Conservation (phyloP, 2,888 invertebrate species). For the Phrixothrix hirtus region DNA sequence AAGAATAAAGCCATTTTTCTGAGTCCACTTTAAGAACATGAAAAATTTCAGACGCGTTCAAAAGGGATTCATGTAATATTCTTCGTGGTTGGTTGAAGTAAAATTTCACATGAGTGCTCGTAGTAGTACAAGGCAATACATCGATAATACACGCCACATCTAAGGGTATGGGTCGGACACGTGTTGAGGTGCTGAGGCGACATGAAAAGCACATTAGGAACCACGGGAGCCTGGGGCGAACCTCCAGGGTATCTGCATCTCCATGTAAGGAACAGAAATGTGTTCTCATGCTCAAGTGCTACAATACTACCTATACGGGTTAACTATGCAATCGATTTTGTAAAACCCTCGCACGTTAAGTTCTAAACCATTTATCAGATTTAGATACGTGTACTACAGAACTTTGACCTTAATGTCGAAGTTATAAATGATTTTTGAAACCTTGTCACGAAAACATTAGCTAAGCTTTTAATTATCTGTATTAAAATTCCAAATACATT, state of each 20-base stretch:
- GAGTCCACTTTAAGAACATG: slow-evolving; percentile 12
- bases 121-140: slow-evolving; percentile 54
- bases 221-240: slow-evolving; percentile 43
- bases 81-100: slow-evolving; percentile 52
- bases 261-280: slow-evolving; percentile 49
- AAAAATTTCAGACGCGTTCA: slow-evolving; percentile 34
- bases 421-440: no score
- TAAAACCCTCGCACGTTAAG: neutral
- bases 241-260: slow-evolving; percentile 48
- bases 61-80: slow-evolving; percentile 45
- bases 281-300: slow-evolving; percentile 43
- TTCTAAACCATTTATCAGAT: neutral
- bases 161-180: slow-evolving; percentile 51
- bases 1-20: slow-evolving; percentile 3
- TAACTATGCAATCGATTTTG: slow-evolving; percentile 18
- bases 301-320: slow-evolving; percentile 23
- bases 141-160: slow-evolving; percentile 52
- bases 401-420: neutral
- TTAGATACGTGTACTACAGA: neutral
- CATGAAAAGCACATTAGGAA: slow-evolving; percentile 58
- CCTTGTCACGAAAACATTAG: no score
- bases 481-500: no score
- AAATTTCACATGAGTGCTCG: slow-evolving; percentile 49
- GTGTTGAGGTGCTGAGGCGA: slow-evolving; percentile 57
- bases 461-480: no score